Evolutionary conservation across 1,140 invertebrate species (phyloP).

Genomic region (Cydia strobilella): DNA sequence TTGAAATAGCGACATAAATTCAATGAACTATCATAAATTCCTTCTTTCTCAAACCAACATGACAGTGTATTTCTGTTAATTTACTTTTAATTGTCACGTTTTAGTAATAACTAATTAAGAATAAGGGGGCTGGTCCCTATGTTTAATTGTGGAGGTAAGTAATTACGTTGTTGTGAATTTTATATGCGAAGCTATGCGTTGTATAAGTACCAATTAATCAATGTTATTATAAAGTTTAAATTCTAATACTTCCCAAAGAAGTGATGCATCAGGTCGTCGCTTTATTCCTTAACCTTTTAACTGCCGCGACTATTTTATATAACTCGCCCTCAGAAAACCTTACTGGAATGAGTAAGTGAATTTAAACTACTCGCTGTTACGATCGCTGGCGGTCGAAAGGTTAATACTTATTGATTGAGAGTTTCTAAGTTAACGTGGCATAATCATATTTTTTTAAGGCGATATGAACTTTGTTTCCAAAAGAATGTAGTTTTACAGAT

Average conservation of each 20-base stretch:
- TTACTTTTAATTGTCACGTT: constrained; percentile 49
- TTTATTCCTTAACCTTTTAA: not conserved
- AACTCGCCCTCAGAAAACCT: no score
- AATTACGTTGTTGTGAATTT: constrained; percentile 70
- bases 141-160: constrained; percentile 52
- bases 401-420: not conserved
- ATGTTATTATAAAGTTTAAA: constrained; percentile 34
- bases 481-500: no score
- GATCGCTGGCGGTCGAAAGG: no score
- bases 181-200: constrained; percentile 59
- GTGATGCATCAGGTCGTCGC: constrained; percentile 22
- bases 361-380: no score
- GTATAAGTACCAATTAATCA: constrained; percentile 56
- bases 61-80: constrained; percentile 43
- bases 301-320: no score
- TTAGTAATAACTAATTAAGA: constrained; percentile 50
- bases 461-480: no score
- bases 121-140: constrained; percentile 67
- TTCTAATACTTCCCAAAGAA: constrained; percentile 40
- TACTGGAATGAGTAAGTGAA: no score
- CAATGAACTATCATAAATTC: no score
- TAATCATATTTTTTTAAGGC: no score
- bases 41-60: constrained; percentile 41
- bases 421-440: not conserved
- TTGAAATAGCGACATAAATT: not conserved